These are phyloP conservation scores for Epinephelus awoara DNA, from an alignment of 2,797 vertebrate species.

Conservation along the genomic window DNA sequence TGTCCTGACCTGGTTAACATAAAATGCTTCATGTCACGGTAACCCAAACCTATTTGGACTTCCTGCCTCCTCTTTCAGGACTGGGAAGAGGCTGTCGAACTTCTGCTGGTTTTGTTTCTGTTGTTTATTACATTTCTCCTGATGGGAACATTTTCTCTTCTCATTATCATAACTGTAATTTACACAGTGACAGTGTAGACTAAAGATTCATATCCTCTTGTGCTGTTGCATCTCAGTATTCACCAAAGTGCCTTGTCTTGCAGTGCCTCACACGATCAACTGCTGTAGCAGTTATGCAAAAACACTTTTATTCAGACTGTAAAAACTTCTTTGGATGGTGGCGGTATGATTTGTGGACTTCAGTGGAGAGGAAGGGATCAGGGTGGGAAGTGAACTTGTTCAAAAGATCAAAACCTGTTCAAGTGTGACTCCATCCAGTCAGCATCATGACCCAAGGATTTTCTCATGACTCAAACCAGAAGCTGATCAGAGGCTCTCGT, in stretches of 20 bases:
- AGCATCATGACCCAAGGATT: slow-evolving; percentile 10
- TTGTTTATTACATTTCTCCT: slow-evolving; percentile 19
- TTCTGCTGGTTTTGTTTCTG: slow-evolving; percentile 19
- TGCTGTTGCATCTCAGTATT: slow-evolving; percentile 61
- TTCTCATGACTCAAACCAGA: slow-evolving; percentile 14
- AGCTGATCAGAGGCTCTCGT: slow-evolving; percentile 19
- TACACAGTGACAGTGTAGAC: slow-evolving; percentile 29
- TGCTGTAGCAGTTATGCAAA: slow-evolving; percentile 72
- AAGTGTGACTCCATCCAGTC: slow-evolving; percentile 23
- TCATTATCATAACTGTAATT: no score
- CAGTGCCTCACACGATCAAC: slow-evolving; percentile 61
- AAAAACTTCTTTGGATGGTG: not conserved
- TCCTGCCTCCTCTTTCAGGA: slow-evolving; percentile 54
- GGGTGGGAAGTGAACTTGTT: slow-evolving; percentile 21
- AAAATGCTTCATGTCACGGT: slow-evolving; percentile 53
- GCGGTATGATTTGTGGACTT: no score
- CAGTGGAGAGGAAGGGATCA: no score
- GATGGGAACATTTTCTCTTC: not conserved
- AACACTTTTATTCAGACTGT: slow-evolving; percentile 31
- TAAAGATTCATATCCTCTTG: slow-evolving; percentile 25
- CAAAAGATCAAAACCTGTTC: slow-evolving; percentile 25
- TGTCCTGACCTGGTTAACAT: slow-evolving; percentile 37
- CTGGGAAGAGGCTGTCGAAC: slow-evolving; percentile 25
- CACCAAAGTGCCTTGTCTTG: slow-evolving; percentile 81
- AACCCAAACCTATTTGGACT: slow-evolving; percentile 50